These are phyloP conservation scores for Sebastes iracundus DNA, from an alignment of 2,797 vertebrate species.

Conservation along the genomic window DNA sequence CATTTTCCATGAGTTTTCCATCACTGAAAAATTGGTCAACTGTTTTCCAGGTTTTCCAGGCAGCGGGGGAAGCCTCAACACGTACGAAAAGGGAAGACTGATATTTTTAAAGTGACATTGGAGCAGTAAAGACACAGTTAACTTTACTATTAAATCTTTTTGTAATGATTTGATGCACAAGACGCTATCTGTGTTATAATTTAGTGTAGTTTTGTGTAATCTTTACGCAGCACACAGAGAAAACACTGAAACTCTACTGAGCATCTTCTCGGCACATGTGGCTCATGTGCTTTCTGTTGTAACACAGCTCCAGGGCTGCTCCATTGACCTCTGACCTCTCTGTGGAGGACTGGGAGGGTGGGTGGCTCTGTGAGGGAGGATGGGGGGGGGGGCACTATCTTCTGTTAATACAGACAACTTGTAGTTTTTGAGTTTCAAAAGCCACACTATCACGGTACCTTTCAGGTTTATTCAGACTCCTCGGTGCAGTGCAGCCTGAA, in stretches of 20 bases:
- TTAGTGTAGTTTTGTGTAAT: neutral
- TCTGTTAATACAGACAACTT: neutral
- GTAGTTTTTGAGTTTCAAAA: neutral
- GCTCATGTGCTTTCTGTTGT: conserved; percentile 11
- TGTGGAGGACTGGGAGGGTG: neutral
- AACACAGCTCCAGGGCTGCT: conserved; percentile 31
- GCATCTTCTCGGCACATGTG: conserved; percentile 9
- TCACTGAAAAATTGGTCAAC: too few relatives aligned
- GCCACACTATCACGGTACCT: too few relatives aligned
- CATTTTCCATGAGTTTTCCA: too few relatives aligned
- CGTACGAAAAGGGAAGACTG: neutral
- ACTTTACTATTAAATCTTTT: neutral
- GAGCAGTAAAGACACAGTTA: neutral
- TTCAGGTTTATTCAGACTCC: neutral
- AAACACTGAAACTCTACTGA: neutral
- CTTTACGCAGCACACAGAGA: neutral
- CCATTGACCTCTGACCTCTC: conserved; percentile 53
- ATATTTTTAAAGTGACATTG: neutral
- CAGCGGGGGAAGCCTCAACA: too few relatives aligned
- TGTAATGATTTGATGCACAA: neutral
- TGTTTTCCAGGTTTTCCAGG: too few relatives aligned
- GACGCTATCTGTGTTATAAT: neutral
- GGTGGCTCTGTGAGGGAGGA: neutral
- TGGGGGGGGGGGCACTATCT: neutral
- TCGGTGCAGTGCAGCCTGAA: neutral